phyloP scores from a whole-genome alignment of 2,888 invertebrate genomes.

The Hipparchia semele region DNA sequence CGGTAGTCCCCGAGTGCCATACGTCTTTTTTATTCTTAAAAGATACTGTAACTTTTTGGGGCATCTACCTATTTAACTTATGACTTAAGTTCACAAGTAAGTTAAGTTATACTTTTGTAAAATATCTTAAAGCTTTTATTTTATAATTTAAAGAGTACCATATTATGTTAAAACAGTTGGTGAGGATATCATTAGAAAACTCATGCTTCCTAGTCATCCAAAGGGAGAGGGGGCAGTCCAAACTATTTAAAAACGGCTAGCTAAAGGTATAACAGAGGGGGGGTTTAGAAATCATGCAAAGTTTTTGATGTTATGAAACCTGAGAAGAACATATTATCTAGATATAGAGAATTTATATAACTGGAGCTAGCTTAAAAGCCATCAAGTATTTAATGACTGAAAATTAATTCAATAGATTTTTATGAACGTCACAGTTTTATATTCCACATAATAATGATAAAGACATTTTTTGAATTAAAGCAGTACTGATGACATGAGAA shows the following conservation, averaged over 20 bases:
- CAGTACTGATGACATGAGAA: too few relatives aligned
- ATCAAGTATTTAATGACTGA: constrained; percentile 21
- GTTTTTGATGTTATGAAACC: constrained; percentile 31
- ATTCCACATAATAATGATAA: too few relatives aligned
- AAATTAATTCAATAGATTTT: constrained; percentile 1
- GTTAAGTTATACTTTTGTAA: too few relatives aligned
- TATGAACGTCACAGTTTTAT: constrained; percentile 14
- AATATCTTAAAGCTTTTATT: too few relatives aligned
- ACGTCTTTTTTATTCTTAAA: too few relatives aligned
- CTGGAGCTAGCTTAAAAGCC: constrained; percentile 36
- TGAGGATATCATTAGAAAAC: constrained; percentile 29
- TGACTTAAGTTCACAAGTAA: too few relatives aligned
- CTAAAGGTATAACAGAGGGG: constrained; percentile 30
- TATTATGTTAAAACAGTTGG: constrained; percentile 19
- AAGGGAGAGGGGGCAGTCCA: constrained; percentile 29
- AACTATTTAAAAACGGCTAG: constrained; percentile 30
- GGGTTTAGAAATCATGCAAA: constrained; percentile 29
- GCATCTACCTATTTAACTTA: too few relatives aligned
- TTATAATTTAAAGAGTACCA: background rate
- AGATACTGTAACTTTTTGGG: too few relatives aligned
- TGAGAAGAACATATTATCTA: constrained; percentile 21
- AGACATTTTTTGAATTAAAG: too few relatives aligned
- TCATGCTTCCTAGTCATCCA: constrained; percentile 34
- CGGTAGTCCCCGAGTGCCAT: too few relatives aligned
- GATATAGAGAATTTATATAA: constrained; percentile 5